A percentile compares a stretch with the other conserved stretches of the same genome.
Conservation (phyloP, 2,113 vertebrate genomes). For the Boleophthalmus pectinirostris region DNA sequence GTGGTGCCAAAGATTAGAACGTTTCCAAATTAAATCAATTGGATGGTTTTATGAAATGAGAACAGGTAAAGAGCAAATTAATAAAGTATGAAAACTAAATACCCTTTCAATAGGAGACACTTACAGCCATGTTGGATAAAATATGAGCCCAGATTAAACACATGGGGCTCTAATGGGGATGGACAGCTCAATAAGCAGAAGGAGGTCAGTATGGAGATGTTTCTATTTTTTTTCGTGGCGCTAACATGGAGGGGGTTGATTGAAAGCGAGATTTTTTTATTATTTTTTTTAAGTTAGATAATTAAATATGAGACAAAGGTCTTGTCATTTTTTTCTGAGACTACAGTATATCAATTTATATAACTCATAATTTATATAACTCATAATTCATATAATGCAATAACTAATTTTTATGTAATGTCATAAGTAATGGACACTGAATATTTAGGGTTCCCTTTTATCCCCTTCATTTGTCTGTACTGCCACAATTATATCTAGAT, state of each 20-base stretch:
- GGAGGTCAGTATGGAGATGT: not conserved
- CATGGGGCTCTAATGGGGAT: not conserved
- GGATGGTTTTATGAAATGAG: conserved; percentile 29
- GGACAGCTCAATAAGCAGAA: not conserved
- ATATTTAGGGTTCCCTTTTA: too few species aligned
- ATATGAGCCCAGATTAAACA: not conserved
- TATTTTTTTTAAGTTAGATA: too few species aligned
- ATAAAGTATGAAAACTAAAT: conserved; percentile 16
- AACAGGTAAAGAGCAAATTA: conserved; percentile 34
- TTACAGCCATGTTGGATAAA: not conserved
- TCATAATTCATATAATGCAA: too few species aligned
- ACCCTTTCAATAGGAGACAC: not conserved
- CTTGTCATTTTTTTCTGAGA: too few species aligned
- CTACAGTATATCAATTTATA: too few species aligned
- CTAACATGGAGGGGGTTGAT: not conserved
- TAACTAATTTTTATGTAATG: too few species aligned
- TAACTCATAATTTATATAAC: too few species aligned
- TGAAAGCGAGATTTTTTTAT: not conserved
- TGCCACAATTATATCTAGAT: too few species aligned
- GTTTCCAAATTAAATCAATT: conserved; percentile 38
- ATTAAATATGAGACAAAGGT: too few species aligned
- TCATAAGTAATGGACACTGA: too few species aligned
- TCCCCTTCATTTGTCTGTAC: too few species aligned
- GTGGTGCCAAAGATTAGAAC: conserved; percentile 25
- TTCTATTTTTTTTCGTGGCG: not conserved